A percentile compares a stretch with the other conserved stretches of the same genome.
Evolutionary conservation across 1,140 invertebrate species (phyloP).

Genomic region (Ceratina japonica): DNA sequence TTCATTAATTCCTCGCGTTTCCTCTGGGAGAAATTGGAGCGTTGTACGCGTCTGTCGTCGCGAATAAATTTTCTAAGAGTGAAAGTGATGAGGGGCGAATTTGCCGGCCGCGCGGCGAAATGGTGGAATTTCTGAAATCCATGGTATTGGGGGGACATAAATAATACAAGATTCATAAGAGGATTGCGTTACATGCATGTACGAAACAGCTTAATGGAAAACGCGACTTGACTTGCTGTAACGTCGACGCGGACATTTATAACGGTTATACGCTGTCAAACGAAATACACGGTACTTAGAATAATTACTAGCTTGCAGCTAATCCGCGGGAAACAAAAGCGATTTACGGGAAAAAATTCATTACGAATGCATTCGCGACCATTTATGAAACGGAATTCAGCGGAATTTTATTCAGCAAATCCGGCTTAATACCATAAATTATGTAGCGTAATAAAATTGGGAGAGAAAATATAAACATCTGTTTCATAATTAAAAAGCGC

Average conservation of each 20-base stretch:
- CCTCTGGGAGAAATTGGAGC: no score
- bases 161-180: constrained; percentile 4
- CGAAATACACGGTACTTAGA: not conserved
- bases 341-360: not conserved
- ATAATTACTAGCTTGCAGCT: not conserved
- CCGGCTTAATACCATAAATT: not conserved
- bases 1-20: no score
- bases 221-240: constrained; percentile 5
- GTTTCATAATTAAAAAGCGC: not conserved
- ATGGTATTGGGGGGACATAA: not conserved
- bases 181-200: not conserved
- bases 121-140: not conserved
- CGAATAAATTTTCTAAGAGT: no score
- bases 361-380: not conserved
- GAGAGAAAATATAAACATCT: not conserved
- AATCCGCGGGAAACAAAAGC: not conserved
- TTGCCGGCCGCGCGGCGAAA: no score
- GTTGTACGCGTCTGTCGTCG: no score
- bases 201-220: constrained; percentile 17
- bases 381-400: not conserved
- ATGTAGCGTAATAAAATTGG: not conserved
- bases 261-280: not conserved
- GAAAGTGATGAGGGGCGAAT: no score
- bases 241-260: not conserved
- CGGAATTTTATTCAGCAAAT: not conserved